Base-by-base conservation (phyloP, 2,888 invertebrate genomes). In the Palloptera scutellata region DNA sequence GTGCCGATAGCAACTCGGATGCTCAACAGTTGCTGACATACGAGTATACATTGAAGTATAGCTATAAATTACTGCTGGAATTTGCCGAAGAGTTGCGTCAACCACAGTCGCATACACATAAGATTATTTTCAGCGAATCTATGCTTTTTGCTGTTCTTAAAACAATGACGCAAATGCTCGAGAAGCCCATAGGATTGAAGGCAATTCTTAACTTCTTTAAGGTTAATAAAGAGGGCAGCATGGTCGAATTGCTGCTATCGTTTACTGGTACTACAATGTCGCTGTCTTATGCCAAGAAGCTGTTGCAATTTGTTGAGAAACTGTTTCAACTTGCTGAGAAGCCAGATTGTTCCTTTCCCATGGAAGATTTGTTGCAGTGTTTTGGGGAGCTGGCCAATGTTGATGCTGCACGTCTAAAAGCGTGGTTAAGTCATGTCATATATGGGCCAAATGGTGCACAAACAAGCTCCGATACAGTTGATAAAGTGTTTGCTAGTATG, bases 141-240 rank as follows among this genome's bases (percentile, higher is more conserved):
- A 79, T 85, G 71, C 68, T 84, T 40, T 79, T 84, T 68, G 80
- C 82, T 1, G 80, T 84, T 41, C 83, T 85, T 72, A 92, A 91
- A 76, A 96, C 95, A 78, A 92, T 96, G 90, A 95, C 95, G 81
- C 91, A 91, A 77, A 89, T 95, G 73, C 83, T 97, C 20, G 95
- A 96, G 64, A 93, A 93, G 70, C 88, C 92, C 0, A 89, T 92
- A 0, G 96, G 95, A 0, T 88, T 92, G 71, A 89, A 91, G 76
- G 96, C 96, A 0, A 89, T 96, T 77, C 92, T 94, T 77, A 88
- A 89, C 67, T 95, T 96, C 78, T 96, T 96, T 78, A 89, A 88
- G 3, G 87, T 88, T 1, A 86, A 88, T 1, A 88, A 89, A 0
- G 87, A 88, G 40, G 89, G 89, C 75, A 91, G 91, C 70, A 87